phyloP scores from a whole-genome alignment of 2,888 invertebrate genomes.

The Quadroppia sp. region DNA sequence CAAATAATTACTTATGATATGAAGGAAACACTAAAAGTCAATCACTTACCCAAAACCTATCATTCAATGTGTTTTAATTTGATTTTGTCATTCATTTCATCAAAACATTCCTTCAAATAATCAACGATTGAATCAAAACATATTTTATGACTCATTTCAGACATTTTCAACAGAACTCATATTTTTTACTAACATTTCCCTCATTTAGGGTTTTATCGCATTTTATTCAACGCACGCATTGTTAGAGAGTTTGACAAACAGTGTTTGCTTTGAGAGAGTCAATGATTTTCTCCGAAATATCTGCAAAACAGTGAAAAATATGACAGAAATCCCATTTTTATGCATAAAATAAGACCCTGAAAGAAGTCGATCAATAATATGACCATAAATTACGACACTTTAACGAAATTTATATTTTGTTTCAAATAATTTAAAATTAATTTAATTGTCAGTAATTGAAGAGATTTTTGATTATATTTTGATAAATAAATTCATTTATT shows the following conservation, averaged over 20 bases:
- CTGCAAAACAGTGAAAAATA: background rate
- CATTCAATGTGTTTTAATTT: too few species aligned
- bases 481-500: too few species aligned
- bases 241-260: background rate
- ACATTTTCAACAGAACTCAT: background rate
- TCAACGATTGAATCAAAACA: too few species aligned
- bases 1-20: background rate
- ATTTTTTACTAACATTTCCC: background rate
- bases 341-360: background rate
- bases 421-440: too few species aligned
- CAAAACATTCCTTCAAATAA: too few species aligned
- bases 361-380: slow-evolving; percentile 1
- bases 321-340: background rate
- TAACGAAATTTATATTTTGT: too few species aligned
- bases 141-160: slow-evolving; percentile 11
- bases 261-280: background rate
- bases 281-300: background rate
- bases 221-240: background rate
- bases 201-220: background rate
- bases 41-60: too few species aligned
- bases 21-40: too few species aligned
- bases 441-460: too few species aligned
- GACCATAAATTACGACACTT: background rate
- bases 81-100: too few species aligned
- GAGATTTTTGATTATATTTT: too few species aligned